Base-by-base conservation (phyloP, 2,797 vertebrate genomes). In the Acropternis orthonyx region DNA sequence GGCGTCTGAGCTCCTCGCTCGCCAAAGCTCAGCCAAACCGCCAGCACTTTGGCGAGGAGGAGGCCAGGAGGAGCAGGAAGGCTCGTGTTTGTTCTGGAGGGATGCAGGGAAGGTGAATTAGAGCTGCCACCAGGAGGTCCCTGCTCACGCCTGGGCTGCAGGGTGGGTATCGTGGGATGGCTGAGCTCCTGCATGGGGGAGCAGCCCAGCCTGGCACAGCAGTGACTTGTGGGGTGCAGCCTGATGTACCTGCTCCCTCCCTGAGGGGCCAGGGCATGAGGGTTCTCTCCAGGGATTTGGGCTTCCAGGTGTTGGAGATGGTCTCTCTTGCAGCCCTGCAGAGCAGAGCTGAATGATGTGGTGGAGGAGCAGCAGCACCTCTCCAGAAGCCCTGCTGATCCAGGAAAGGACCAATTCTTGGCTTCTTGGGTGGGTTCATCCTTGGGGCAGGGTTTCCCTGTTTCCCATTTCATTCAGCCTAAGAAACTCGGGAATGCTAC, bases 1-100 rank as follows among this genome's bases (percentile, higher is more conserved):
- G 52, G 28, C 2, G 54, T 78, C 85, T 85, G 77, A 90, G 89
- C 72, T 75, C 72, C 84, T 55, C 5, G 2, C 84, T 82, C 10
- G 3, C 75, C 28, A 5, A 6, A 76, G 79, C 79, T 32, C 84
- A 36, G 91, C 91, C 95, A 95, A 94, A 89, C 94, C 78, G 3
- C 91, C 76, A 62, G 77, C 0, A 23, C 95, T 76, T 34, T 17
- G 86, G 69, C 65, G 68, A 72, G 94, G 48, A 92, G 89, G 89
- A 84, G 76, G 67, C 87, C 67, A n/a, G 91, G 84, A 20, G 3
- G 79, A 48, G 86, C 77, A 44, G 95, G 91, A 84, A 83, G 87
- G 67, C 22, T 75, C 2, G 1, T 85, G 75, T 87, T 96, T 92
- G 12, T 94, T 80, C 77, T 88, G 94, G 86, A 93, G 71, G 48